Evolutionary conservation across 2,888 invertebrate genomes (phyloP).

Genomic region (Torymus texanus): DNA sequence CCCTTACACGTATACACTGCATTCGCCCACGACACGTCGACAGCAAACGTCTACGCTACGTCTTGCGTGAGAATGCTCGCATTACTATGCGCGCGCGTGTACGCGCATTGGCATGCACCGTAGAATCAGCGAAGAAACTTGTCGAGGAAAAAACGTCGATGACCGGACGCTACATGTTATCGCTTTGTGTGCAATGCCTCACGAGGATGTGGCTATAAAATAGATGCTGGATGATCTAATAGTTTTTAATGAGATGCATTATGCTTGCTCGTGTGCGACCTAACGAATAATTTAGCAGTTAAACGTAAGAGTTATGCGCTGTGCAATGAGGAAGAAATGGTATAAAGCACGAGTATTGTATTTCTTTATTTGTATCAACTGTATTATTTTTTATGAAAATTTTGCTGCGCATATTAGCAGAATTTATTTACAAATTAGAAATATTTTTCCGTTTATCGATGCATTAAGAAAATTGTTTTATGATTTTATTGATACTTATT

Average conservation of each 20-base stretch:
- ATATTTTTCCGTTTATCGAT: too few species aligned
- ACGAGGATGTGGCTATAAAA: too few species aligned
- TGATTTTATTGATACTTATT: too few species aligned
- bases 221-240: constrained; percentile 15
- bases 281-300: constrained; percentile 24
- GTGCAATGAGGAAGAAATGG: constrained; percentile 32
- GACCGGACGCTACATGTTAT: not conserved
- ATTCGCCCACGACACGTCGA: too few species aligned
- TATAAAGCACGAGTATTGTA: not conserved
- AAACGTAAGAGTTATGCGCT: not conserved
- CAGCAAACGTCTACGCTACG: constrained; percentile 10
- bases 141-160: not conserved
- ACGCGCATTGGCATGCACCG: constrained; percentile 4
- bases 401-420: too few species aligned
- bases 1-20: not conserved
- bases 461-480: too few species aligned
- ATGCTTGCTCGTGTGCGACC: not conserved
- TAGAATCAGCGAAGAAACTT: constrained; percentile 18
- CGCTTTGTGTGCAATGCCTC: too few species aligned
- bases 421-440: too few species aligned
- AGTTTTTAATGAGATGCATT: constrained; percentile 22
- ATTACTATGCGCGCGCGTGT: not conserved
- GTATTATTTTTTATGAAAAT: too few species aligned
- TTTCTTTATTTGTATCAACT: not conserved
- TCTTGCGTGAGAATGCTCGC: constrained; percentile 23